A percentile compares a stretch with the other conserved stretches of the same genome.
Conservation (phyloP, 1,140 invertebrate genomes). For the Manduca sexta region DNA sequence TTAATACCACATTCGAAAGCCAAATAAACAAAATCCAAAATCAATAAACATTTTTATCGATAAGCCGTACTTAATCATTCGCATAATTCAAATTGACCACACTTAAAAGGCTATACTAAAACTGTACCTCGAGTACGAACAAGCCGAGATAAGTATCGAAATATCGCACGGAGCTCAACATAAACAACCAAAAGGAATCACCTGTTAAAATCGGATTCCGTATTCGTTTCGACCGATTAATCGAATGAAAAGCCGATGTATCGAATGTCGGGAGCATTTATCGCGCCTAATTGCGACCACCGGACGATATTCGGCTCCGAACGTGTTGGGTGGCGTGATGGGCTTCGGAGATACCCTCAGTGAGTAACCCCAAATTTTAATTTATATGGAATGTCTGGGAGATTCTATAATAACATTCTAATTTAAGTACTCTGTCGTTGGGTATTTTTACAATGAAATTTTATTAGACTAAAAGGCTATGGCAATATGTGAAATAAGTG, state of each 20-base stretch:
- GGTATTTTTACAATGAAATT: too few relatives aligned
- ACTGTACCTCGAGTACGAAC: conserved; percentile 11
- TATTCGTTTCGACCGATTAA: conserved; percentile 59
- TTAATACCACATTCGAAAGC: too few relatives aligned
- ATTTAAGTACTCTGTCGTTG: too few relatives aligned
- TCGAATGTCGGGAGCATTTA: conserved; percentile 62
- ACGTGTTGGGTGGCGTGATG: conserved; percentile 55
- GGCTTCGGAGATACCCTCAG: conserved; percentile 28
- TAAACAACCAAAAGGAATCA: conserved; percentile 55
- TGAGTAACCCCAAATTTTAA: conserved; percentile 9
- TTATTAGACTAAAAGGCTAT: too few relatives aligned
- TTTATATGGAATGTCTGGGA: conserved; percentile 5
- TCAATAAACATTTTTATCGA: too few relatives aligned
- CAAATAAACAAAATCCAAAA: too few relatives aligned
- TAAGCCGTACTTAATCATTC: too few relatives aligned
- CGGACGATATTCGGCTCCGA: conserved; percentile 45
- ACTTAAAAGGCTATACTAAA: background rate
- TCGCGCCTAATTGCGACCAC: conserved; percentile 67
- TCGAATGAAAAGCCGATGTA: conserved; percentile 53
- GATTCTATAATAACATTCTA: too few relatives aligned
- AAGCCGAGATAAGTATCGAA: conserved; percentile 41
- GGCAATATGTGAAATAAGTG: too few relatives aligned
- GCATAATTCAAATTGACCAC: background rate
- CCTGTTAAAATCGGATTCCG: conserved; percentile 58
- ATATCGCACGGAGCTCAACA: conserved; percentile 40